Evolutionary conservation across 2,888 invertebrate genomes (phyloP).

Genomic region (Sinopyrophorus schimmeli): DNA sequence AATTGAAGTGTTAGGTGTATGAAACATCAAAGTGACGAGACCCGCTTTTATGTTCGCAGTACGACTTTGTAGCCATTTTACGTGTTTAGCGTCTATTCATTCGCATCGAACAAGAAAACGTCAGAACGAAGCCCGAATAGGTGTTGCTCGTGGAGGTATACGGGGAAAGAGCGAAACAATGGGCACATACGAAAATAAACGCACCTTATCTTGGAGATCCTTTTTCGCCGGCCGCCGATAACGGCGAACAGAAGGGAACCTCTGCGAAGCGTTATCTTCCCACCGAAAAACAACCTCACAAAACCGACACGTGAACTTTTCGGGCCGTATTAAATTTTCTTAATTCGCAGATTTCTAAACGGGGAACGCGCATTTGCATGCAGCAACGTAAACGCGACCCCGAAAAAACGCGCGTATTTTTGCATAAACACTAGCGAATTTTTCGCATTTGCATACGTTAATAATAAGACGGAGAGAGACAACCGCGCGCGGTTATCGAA

Average conservation of each 20-base stretch:
- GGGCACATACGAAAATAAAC: conserved; percentile 21
- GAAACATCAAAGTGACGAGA: conserved; percentile 20
- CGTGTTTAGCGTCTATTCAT: conserved; percentile 8
- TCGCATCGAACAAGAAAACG: conserved; percentile 9
- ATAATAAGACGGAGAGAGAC: conserved; percentile 40
- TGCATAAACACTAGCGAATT: conserved; percentile 53
- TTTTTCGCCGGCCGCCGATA: conserved; percentile 14
- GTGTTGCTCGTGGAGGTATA: conserved; percentile 22
- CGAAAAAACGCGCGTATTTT: conserved; percentile 50
- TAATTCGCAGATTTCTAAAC: conserved; percentile 48
- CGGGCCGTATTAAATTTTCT: conserved; percentile 47
- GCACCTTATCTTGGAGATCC: conserved; percentile 27
- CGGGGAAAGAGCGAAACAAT: conserved; percentile 18
- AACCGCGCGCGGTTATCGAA: conserved; percentile 19
- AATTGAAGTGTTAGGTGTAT: conserved; percentile 14
- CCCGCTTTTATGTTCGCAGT: conserved; percentile 8
- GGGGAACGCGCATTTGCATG: conserved; percentile 47
- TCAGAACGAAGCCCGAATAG: conserved; percentile 6
- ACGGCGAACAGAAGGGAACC: conserved; percentile 8
- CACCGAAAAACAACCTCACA: conserved; percentile 11
- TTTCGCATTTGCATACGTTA: conserved; percentile 51
- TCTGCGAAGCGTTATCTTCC: conserved; percentile 22
- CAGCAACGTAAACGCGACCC: conserved; percentile 44
- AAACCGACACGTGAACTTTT: conserved; percentile 21
- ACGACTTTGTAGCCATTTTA: conserved; percentile 11